Evolutionary conservation across 2,113 vertebrate species (phyloP), one percentile per base, ranked within the genome.

Genomic region (Oryzias melastigma): DNA sequence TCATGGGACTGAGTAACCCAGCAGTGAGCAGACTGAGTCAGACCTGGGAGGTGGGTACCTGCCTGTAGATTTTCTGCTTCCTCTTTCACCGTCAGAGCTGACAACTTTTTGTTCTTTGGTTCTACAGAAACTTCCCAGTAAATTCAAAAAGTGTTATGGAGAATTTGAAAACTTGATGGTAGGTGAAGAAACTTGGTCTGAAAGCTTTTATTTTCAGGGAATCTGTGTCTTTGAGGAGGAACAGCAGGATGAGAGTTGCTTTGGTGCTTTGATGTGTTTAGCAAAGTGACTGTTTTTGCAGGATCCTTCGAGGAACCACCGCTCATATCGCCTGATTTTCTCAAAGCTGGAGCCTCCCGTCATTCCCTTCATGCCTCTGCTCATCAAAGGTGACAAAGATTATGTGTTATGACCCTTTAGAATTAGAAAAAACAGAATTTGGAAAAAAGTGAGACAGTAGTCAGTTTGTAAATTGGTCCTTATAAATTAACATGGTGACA

Each of bases 121-220:
- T 93, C 90, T 74, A 78, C 92, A 99, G 97, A 99, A 99, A 95
- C 95, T 99, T 85, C 97, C 97, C 68, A 95, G 94, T 92, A 99
- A 98, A 87, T 99, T 98, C 85, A 98, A 95, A 90, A 99, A 96
- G 93, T 97, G 95, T 92, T 98, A 96, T 51, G 91, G 90, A 5
- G 97, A 99, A 87, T 99, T 98, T 94, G 97, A 99, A 91, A 98
- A 93, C 90, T 88, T 98, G 84, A 98, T 99, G 97, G 97, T 98
- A 82, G 94, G 92, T 88, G 41, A 43, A 49, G 4, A 5, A 3
- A 5, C 17, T 27, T 0, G 4, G 8, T 55, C 40, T 46, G 8
- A 40, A 2, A 3, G 4, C 5, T 24, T 8, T 5, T 7, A 16
- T 5, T 41, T 1, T 46, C 1, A 51, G n/a, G 49, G 3, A 15